Evolutionary conservation across 2,113 vertebrate species (phyloP).

Genomic region (Acanthisitta chloris): DNA sequence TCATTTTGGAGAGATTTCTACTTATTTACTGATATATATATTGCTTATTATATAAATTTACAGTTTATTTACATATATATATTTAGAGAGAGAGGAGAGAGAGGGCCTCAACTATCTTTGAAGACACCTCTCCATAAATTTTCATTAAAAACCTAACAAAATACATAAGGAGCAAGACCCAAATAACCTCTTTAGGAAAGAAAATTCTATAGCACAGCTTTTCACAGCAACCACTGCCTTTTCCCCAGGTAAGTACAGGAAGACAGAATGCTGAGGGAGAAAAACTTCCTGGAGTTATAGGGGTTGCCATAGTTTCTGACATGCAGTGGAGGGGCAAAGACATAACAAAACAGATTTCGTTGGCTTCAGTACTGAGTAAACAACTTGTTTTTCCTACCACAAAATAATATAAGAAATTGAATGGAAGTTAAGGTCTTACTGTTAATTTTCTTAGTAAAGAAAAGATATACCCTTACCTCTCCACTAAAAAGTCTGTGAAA

Average conservation of each 20-base stretch:
- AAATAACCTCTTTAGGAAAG: neutral
- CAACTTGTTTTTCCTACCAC: neutral
- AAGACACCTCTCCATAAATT: neutral
- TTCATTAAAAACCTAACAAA: neutral
- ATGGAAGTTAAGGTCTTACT: neutral
- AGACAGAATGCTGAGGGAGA: neutral
- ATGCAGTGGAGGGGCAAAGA: neutral
- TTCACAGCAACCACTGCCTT: neutral
- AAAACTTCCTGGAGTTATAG: neutral
- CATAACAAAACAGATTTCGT: neutral
- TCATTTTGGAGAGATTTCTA: neutral
- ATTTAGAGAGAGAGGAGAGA: too few relatives aligned
- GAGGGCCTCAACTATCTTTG: neutral
- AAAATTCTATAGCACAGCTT: neutral
- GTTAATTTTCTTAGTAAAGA: neutral
- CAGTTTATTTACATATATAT: too few relatives aligned
- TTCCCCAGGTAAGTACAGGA: neutral
- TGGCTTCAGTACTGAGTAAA: neutral
- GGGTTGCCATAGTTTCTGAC: neutral
- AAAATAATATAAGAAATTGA: neutral
- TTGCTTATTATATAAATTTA: too few relatives aligned
- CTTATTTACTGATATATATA: neutral
- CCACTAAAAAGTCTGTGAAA: constrained; percentile 86
- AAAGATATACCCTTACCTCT: constrained; percentile 76
- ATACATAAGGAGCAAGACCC: neutral